Evolutionary conservation across 2,113 vertebrate genomes (phyloP), one percentile per base, ranked within the genome.

Genomic region (Sclerurus mexicanus): DNA sequence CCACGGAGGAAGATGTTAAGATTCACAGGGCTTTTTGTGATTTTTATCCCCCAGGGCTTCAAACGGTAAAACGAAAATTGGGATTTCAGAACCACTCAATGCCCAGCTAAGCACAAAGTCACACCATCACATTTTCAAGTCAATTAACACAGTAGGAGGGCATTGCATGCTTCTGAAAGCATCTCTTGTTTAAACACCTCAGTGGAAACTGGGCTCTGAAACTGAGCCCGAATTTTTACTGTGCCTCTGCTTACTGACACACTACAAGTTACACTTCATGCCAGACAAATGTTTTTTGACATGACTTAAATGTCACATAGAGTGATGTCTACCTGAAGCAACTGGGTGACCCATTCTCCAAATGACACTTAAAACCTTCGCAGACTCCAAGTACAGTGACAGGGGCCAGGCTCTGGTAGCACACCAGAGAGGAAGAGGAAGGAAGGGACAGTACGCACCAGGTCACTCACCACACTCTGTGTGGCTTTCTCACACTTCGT

Each of bases 91-190:
- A 85, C n/a, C 56, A 58, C 55, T 85, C 60, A 37, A 40, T 50
- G 56, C 37, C 82, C 85, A 94, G 74, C 78, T 62, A 89, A 85
- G 93, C 76, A 88, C 68, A 58, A 87, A 95, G 88, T 49, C 78
- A 85, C 79, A n/a, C 47, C 69, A 77, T 46, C 73, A 46, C 33
- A 85, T 85, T 89, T 77, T 87, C 73, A 94, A 78, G 73, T 89
- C 81, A 94, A 78, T 93, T 91, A 95, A 81, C 88, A 82, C 81
- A 73, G 68, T 23, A 71, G 74, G 88, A 85, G 6, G 60, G 55
- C 39, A 77, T 14, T 23, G 46, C 59, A 39, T 22, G 62, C 55
- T 71, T 75, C 64, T 77, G 31, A 31, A 37, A 76, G 5, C 5
- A 10, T 33, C 46, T 72, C 46, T 68, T 53, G 21, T 53, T 88